These are phyloP conservation scores for Agrochola lychnidis DNA, from an alignment of 2,888 invertebrate species.

Conservation along the genomic window DNA sequence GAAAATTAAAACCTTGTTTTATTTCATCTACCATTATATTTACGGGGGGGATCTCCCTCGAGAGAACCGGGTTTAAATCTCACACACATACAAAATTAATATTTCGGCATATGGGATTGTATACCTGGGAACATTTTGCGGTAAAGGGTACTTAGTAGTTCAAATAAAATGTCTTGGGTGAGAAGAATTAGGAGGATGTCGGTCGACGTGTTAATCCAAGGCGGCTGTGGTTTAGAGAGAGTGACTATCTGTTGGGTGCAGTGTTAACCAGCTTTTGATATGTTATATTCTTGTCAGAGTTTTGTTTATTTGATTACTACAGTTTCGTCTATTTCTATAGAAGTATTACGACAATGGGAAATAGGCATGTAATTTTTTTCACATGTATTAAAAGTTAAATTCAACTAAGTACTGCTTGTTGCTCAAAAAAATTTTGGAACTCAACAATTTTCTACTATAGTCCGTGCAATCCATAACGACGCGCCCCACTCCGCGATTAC, in stretches of 20 bases:
- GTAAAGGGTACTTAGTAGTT: slow-evolving; percentile 52
- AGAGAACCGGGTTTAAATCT: slow-evolving; percentile 67
- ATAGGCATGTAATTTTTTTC: too few relatives aligned
- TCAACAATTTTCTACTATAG: too few relatives aligned
- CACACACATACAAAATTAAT: slow-evolving; percentile 67
- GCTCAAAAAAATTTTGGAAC: too few relatives aligned
- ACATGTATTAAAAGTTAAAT: too few relatives aligned
- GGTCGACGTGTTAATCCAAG: slow-evolving; percentile 51
- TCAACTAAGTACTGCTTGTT: too few relatives aligned
- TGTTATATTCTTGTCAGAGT: neutral
- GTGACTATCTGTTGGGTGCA: slow-evolving; percentile 40
- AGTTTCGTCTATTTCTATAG: neutral
- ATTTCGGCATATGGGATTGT: slow-evolving; percentile 68
- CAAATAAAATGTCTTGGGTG: slow-evolving; percentile 55
- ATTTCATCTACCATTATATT: slow-evolving; percentile 69
- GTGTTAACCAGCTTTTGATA: slow-evolving; percentile 5
- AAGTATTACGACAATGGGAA: too few relatives aligned
- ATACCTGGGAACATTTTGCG: slow-evolving; percentile 60
- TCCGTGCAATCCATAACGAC: too few relatives aligned
- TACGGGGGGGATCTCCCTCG: slow-evolving; percentile 72
- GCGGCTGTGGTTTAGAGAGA: slow-evolving; percentile 20
- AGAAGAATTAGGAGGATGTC: slow-evolving; percentile 42
- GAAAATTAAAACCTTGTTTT: slow-evolving; percentile 62
- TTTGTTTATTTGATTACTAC: neutral
- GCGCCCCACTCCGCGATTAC: too few relatives aligned